phyloP scores from a whole-genome alignment of 2,888 invertebrate genomes.

The Dinocampus coccinellae region DNA sequence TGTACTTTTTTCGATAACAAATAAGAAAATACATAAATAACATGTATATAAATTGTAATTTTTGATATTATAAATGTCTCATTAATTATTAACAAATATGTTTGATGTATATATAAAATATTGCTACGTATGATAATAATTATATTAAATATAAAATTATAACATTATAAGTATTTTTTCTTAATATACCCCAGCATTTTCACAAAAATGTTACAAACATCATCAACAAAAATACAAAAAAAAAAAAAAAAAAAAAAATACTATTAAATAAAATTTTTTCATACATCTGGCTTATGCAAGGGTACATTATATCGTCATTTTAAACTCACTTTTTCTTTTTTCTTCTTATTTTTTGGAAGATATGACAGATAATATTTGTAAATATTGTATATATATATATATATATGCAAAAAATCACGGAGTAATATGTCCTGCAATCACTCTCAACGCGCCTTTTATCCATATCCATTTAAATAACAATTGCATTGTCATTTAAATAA shows the following conservation, averaged over 20 bases:
- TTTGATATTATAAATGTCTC: constrained; percentile 31
- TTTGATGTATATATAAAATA: constrained; percentile 43
- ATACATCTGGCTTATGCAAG: neutral
- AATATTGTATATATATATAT: neutral
- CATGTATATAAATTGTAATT: constrained; percentile 39
- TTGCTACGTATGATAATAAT: constrained; percentile 40
- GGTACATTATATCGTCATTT: neutral
- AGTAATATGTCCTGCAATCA: constrained; percentile 34
- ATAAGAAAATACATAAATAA: constrained; percentile 29
- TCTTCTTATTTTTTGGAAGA: neutral
- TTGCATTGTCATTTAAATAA: neutral
- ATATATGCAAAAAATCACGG: neutral
- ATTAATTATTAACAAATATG: neutral
- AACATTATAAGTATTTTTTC: constrained; percentile 60
- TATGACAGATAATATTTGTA: neutral
- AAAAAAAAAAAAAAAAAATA: neutral
- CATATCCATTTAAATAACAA: neutral
- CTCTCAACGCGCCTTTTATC: constrained; percentile 21
- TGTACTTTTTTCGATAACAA: constrained; percentile 22
- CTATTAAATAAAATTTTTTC: neutral
- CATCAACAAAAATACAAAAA: constrained; percentile 45
- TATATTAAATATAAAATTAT: constrained; percentile 46
- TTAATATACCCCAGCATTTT: constrained; percentile 49
- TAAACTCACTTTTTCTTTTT: neutral
- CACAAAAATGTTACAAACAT: constrained; percentile 33